phyloP scores from a whole-genome alignment of 2,113 vertebrate species.

The Rallus limicola region DNA sequence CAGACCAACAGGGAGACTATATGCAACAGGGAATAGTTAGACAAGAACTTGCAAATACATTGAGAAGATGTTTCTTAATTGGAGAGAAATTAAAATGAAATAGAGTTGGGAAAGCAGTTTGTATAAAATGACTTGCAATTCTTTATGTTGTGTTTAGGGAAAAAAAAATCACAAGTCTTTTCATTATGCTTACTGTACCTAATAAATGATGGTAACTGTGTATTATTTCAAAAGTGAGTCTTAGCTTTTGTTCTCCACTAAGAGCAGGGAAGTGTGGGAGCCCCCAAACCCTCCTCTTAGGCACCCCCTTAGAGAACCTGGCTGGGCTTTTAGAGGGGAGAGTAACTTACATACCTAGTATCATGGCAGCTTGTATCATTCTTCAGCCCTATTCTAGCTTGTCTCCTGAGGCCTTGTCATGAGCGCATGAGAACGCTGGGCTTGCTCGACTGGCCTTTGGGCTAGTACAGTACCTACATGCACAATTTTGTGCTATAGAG shows the following conservation, averaged over 20 bases:
- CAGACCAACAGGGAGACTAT: not conserved
- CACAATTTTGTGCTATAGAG: rapidly evolving
- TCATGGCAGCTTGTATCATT: not conserved
- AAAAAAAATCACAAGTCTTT: slow-evolving; percentile 39
- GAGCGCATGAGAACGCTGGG: not conserved
- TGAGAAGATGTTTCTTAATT: not conserved
- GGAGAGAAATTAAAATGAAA: not conserved
- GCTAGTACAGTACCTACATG: rapidly evolving
- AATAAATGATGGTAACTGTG: slow-evolving; percentile 68
- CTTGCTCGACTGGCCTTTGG: not conserved
- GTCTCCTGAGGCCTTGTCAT: not conserved
- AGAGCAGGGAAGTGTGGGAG: not conserved
- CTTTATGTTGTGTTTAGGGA: not conserved
- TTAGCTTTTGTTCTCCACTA: not conserved
- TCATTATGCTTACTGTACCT: slow-evolving; percentile 12
- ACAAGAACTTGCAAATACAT: not conserved
- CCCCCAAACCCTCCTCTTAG: not conserved
- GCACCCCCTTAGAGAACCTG: not conserved
- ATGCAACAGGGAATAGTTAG: not conserved
- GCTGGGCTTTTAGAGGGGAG: not conserved
- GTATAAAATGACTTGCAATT: not conserved
- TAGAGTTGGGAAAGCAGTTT: not conserved
- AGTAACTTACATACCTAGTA: not conserved
- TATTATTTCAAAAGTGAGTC: slow-evolving; percentile 22
- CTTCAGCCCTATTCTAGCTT: not conserved